Evolutionary conservation across 2,888 invertebrate genomes (phyloP).

Genomic region (Anthrax anthrax): DNA sequence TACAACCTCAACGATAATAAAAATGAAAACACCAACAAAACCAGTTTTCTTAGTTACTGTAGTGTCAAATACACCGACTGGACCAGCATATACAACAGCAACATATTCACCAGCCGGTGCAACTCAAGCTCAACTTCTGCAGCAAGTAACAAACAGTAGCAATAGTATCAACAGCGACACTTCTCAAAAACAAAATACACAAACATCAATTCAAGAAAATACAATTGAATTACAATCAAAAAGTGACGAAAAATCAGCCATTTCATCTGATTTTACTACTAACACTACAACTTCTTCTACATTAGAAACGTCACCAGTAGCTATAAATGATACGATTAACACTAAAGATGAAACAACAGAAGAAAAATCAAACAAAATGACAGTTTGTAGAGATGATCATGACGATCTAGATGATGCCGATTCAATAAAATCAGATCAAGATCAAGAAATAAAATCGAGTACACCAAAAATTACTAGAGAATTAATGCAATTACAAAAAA

Average conservation of each 20-base stretch:
- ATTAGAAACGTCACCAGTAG: background rate
- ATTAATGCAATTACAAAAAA: slow-evolving; percentile 46
- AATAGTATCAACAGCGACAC: background rate
- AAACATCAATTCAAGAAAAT: background rate
- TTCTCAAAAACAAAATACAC: background rate
- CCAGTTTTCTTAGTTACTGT: slow-evolving; percentile 8
- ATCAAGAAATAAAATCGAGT: slow-evolving; percentile 11
- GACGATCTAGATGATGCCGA: slow-evolving; percentile 5
- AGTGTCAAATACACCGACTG: slow-evolving; percentile 8
- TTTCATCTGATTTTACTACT: background rate
- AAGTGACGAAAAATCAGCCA: background rate
- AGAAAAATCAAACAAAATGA: background rate
- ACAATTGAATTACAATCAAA: too few relatives aligned
- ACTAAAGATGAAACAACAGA: background rate
- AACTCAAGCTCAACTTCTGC: background rate
- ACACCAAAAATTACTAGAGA: slow-evolving; percentile 38
- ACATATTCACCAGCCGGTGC: slow-evolving; percentile 2
- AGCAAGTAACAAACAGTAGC: background rate
- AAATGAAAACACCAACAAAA: slow-evolving; percentile 3
- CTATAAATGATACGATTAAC: background rate
- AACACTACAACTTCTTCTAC: background rate
- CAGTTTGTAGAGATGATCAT: background rate
- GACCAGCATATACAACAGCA: slow-evolving; percentile 4
- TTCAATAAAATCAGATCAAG: slow-evolving; percentile 3
- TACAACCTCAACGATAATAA: background rate